Evolutionary conservation across 2,888 invertebrate species (phyloP).

Genomic region (Sinopyrophorus schimmeli): DNA sequence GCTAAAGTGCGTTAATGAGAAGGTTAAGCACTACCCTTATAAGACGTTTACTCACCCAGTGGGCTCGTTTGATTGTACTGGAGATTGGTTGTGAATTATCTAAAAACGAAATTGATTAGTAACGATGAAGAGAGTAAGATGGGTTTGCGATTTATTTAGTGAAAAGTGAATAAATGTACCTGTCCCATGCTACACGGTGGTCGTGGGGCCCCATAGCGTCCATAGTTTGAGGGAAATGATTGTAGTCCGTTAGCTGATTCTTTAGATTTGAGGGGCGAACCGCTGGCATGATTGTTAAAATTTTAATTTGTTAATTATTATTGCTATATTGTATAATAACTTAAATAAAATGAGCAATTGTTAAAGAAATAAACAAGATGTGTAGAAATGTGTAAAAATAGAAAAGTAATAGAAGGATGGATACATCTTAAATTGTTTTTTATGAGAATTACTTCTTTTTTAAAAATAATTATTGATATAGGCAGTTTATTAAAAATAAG

Average conservation of each 20-base stretch:
- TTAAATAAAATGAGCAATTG: too few relatives aligned
- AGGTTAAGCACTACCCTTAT: background rate
- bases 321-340: too few relatives aligned
- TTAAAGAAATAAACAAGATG: too few relatives aligned
- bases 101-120: constrained; percentile 51
- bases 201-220: constrained; percentile 66
- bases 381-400: too few relatives aligned
- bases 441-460: too few relatives aligned
- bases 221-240: constrained; percentile 55
- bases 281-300: constrained; percentile 28
- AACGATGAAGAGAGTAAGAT: background rate
- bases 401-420: too few relatives aligned
- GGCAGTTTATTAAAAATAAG: too few relatives aligned
- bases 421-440: too few relatives aligned
- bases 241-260: constrained; percentile 52
- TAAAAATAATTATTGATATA: too few relatives aligned
- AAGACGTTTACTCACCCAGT: constrained; percentile 61
- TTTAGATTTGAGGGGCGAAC: constrained; percentile 35
- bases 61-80: constrained; percentile 58
- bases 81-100: constrained; percentile 67
- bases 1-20: background rate
- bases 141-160: constrained; percentile 2
- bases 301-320: too few relatives aligned
- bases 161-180: constrained; percentile 50
- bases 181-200: constrained; percentile 71